phyloP scores from a whole-genome alignment of 2,113 vertebrate genomes.

The Prinia subflava region DNA sequence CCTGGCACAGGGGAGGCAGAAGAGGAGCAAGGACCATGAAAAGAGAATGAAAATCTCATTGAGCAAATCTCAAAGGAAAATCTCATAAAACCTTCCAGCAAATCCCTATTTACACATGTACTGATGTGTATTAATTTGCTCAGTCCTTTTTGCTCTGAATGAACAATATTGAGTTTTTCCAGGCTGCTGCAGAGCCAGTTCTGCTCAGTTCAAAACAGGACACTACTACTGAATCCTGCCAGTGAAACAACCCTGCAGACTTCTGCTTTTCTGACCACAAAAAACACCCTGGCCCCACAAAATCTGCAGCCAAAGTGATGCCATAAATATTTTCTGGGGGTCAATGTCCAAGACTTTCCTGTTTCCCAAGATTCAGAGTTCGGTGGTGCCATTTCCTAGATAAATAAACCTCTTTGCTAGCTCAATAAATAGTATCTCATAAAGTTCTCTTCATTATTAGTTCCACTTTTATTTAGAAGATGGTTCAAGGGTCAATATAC shows the following conservation, averaged over 20 bases:
- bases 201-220: background rate
- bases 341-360: background rate
- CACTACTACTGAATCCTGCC: background rate
- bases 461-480: background rate
- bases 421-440: background rate
- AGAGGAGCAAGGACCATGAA: accelerated
- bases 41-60: background rate
- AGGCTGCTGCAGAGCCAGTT: background rate
- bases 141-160: background rate
- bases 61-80: background rate
- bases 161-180: background rate
- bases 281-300: background rate
- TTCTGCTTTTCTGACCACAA: background rate
- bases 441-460: background rate
- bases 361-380: background rate
- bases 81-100: background rate
- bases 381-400: background rate
- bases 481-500: background rate
- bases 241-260: background rate
- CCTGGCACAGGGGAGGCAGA: too few species aligned
- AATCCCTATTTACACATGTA: background rate
- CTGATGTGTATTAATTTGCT: accelerated
- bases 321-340: background rate
- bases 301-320: background rate
- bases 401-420: background rate